Conservation (phyloP, 1,140 invertebrate species). For the Drosophila arawakana region DNA sequence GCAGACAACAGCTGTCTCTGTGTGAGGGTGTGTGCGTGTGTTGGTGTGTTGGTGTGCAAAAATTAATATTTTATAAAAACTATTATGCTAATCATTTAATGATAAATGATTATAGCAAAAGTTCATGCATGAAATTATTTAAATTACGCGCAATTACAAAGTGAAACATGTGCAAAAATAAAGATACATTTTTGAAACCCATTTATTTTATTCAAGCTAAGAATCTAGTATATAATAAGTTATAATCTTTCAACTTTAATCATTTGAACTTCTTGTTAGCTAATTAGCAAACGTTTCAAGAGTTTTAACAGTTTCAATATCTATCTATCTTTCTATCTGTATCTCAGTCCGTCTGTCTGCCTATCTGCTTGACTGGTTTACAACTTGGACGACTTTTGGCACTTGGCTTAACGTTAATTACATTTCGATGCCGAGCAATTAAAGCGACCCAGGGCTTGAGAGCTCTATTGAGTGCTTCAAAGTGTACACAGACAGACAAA, state of each 20-base stretch:
- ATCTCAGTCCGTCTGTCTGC: slow-evolving; percentile 3
- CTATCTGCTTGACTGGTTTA: slow-evolving; percentile 30
- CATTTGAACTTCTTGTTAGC: background rate
- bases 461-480: slow-evolving; percentile 23
- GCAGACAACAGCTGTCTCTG: background rate
- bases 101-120: slow-evolving; percentile 8
- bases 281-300: slow-evolving; percentile 46
- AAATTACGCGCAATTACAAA: slow-evolving; percentile 2
- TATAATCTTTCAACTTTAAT: background rate
- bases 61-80: slow-evolving; percentile 14
- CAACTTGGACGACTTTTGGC: slow-evolving; percentile 25
- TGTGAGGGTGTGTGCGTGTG: background rate
- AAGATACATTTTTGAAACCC: too few species aligned
- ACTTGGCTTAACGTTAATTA: slow-evolving; percentile 56
- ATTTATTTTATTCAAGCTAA: background rate
- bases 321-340: background rate
- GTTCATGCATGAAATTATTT: slow-evolving; percentile 1
- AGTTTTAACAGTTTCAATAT: background rate
- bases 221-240: background rate
- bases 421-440: slow-evolving; percentile 61
- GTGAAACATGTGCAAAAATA: background rate
- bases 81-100: slow-evolving; percentile 6
- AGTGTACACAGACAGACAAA: slow-evolving; percentile 20
- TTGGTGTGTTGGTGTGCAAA: background rate
- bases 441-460: slow-evolving; percentile 34